A percentile compares a stretch with the other conserved stretches of the same genome.
These are phyloP conservation scores for Holcopasites calliopsidis DNA, from an alignment of 1,140 invertebrate genomes.

Conservation along the genomic window DNA sequence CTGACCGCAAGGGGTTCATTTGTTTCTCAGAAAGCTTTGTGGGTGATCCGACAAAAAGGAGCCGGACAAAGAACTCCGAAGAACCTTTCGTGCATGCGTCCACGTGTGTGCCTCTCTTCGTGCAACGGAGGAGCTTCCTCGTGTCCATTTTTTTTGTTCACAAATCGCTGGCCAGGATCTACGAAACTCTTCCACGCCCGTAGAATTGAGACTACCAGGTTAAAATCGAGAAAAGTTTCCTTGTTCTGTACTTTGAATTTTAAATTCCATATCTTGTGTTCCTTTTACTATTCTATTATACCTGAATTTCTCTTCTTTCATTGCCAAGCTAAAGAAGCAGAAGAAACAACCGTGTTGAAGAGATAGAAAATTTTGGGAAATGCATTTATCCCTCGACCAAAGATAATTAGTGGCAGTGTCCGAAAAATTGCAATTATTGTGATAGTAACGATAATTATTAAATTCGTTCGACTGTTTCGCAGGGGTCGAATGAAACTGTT, in stretches of 20 bases:
- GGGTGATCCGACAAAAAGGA: neutral
- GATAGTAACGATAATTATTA: too few relatives aligned
- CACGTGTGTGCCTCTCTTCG: neutral
- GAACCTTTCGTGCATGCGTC: neutral
- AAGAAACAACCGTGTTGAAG: too few relatives aligned
- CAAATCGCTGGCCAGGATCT: conserved; percentile 1
- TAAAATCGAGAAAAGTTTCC: neutral
- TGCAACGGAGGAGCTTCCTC: neutral
- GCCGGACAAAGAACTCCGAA: neutral
- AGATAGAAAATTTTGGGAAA: too few relatives aligned
- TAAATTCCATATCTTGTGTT: neutral
- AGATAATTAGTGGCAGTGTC: too few relatives aligned
- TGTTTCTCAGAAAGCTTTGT: conserved; percentile 33
- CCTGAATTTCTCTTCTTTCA: neutral
- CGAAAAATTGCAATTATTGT: too few relatives aligned
- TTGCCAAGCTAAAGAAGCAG: neutral
- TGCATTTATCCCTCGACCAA: too few relatives aligned
- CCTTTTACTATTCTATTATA: neutral
- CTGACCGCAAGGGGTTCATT: too few relatives aligned
- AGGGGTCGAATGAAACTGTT: too few relatives aligned
- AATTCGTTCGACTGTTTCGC: too few relatives aligned
- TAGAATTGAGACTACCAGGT: neutral
- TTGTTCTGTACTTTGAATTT: neutral
- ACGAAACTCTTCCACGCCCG: neutral
- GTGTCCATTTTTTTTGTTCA: neutral